Evolutionary conservation across 2,797 vertebrate genomes (phyloP).

Genomic region (Threskiornis aethiopicus): DNA sequence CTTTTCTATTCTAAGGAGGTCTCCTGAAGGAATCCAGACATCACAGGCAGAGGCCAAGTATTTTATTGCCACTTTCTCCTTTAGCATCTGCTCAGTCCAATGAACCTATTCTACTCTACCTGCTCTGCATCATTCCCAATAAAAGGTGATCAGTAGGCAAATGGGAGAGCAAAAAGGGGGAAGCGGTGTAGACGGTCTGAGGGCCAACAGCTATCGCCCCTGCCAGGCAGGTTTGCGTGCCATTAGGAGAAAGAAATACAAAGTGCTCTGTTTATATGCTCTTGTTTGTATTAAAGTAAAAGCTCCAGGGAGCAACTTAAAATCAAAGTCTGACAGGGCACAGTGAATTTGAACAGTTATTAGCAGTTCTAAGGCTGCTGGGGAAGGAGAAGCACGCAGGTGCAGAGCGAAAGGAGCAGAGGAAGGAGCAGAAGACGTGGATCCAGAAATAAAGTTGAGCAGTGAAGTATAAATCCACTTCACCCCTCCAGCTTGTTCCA

Average conservation of each 20-base stretch:
- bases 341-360: not conserved
- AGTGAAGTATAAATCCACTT: not conserved
- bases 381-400: not conserved
- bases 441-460: not conserved
- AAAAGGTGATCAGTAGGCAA: not conserved
- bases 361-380: not conserved
- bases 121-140: not conserved
- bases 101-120: not conserved
- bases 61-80: conserved; percentile 12
- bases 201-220: not conserved
- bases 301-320: conserved; percentile 10
- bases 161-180: not conserved
- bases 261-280: not conserved
- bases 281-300: conserved; percentile 4
- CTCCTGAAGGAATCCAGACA: not conserved
- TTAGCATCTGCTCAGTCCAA: not conserved
- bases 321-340: not conserved
- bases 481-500: not conserved
- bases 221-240: not conserved
- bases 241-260: conserved; percentile 7
- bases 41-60: not conserved
- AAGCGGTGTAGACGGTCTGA: not conserved
- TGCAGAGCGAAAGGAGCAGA: not conserved
- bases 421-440: not conserved
- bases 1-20: not conserved